Conservation (phyloP, 2,888 invertebrate species). For the Noctua pronuba region DNA sequence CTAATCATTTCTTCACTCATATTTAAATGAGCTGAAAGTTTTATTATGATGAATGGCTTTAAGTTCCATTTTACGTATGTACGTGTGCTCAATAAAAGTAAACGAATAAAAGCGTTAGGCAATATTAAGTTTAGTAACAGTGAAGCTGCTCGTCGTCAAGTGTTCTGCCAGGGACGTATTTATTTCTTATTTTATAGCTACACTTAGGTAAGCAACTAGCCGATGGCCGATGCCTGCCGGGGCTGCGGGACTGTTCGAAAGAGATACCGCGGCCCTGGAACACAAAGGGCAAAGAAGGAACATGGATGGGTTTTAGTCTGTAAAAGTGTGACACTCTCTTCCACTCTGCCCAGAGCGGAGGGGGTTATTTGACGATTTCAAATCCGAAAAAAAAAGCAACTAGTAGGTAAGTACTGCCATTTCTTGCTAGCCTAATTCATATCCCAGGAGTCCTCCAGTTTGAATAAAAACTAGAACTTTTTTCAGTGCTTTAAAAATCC, state of each 20-base stretch:
- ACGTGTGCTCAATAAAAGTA: background rate
- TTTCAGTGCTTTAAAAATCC: background rate
- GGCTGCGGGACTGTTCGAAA: too few species aligned
- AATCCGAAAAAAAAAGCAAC: too few species aligned
- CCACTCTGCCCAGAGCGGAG: too few species aligned
- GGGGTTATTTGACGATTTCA: too few species aligned
- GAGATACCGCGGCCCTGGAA: too few species aligned
- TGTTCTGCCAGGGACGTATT: background rate
- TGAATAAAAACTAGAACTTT: background rate
- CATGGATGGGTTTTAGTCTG: too few species aligned
- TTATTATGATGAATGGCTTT: slow-evolving; percentile 1
- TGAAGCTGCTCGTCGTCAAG: slow-evolving; percentile 1
- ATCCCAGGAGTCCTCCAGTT: background rate
- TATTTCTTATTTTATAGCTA: slow-evolving; percentile 32
- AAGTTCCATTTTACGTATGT: slow-evolving; percentile 24
- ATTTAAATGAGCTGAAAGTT: background rate
- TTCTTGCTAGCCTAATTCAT: background rate
- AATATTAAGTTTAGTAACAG: slow-evolving; percentile 14
- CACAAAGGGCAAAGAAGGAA: too few species aligned
- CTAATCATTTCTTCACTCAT: background rate
- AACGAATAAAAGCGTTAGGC: background rate
- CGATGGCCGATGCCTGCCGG: too few species aligned
- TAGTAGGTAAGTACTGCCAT: background rate
- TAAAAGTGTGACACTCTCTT: too few species aligned
- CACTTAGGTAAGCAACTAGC: background rate